Conservation (phyloP, 2,888 invertebrate genomes). For the Malachius bipustulatus region DNA sequence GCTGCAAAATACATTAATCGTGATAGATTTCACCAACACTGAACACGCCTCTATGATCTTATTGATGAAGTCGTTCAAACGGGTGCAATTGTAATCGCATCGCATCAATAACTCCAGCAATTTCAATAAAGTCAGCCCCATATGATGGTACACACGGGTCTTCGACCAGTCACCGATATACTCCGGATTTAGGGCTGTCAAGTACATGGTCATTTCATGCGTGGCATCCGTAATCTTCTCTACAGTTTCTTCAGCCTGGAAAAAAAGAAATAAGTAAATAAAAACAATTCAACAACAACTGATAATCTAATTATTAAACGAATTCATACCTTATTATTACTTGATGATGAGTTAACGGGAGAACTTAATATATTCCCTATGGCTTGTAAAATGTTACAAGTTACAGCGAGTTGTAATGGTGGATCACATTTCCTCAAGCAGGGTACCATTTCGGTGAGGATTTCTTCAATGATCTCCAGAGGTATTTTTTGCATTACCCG, state of each 20-base stretch:
- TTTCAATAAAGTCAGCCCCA: slow-evolving; percentile 26
- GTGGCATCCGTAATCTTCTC: slow-evolving; percentile 21
- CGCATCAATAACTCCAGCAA: slow-evolving; percentile 25
- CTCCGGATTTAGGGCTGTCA: slow-evolving; percentile 22
- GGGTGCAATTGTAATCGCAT: slow-evolving; percentile 11
- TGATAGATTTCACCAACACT: slow-evolving; percentile 25
- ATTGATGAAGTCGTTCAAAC: slow-evolving; percentile 1
- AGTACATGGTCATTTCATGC: slow-evolving; percentile 23
- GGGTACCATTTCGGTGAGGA: slow-evolving; percentile 25
- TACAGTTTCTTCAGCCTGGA: slow-evolving; percentile 22
- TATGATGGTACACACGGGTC: slow-evolving; percentile 25
- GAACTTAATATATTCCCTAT: too few species aligned
- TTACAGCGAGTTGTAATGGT: slow-evolving; percentile 8
- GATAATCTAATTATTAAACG: too few species aligned
- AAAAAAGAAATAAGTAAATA: too few species aligned
- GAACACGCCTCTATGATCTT: slow-evolving; percentile 16
- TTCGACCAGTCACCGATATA: slow-evolving; percentile 21
- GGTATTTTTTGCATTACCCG: slow-evolving; percentile 22
- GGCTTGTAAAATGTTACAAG: slow-evolving; percentile 10
- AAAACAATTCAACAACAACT: too few species aligned
- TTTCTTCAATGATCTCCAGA: slow-evolving; percentile 19
- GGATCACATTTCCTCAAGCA: slow-evolving; percentile 22
- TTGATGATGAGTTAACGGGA: too few species aligned
- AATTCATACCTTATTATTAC: too few species aligned
- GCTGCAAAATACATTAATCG: slow-evolving; percentile 29